Percentiles rank a stretch among this genome's conserved stretches.
Evolutionary conservation across 2,113 vertebrate species (phyloP).

Genomic region (Amia ocellicauda): DNA sequence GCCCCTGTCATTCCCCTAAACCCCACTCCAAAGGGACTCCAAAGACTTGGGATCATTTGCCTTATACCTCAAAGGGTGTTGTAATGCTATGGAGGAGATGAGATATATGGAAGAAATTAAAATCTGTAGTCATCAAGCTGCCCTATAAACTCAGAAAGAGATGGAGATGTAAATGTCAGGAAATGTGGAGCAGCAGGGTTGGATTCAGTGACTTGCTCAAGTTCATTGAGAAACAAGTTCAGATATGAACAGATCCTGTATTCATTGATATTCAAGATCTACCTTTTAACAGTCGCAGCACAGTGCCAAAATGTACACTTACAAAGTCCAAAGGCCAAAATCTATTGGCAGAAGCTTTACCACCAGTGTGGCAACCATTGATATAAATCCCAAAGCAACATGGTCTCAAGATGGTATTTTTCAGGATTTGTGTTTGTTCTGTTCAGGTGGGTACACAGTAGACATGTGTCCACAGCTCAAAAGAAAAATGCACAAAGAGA

Average conservation of each 20-base stretch:
- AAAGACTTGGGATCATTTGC: slow-evolving; percentile 13
- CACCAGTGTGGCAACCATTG: too few relatives aligned
- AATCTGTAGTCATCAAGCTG: background rate
- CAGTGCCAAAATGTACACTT: too few relatives aligned
- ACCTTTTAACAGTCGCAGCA: too few relatives aligned
- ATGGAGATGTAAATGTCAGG: slow-evolving; percentile 3
- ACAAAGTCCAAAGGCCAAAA: too few relatives aligned
- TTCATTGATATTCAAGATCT: slow-evolving; percentile 17
- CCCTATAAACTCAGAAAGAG: slow-evolving; percentile 21
- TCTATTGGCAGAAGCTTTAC: too few relatives aligned
- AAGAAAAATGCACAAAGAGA: too few relatives aligned
- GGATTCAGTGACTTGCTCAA: slow-evolving; percentile 1
- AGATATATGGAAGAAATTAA: slow-evolving; percentile 15
- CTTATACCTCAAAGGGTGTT: slow-evolving; percentile 11
- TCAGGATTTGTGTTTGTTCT: too few relatives aligned
- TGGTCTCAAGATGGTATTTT: too few relatives aligned
- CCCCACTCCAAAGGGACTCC: slow-evolving; percentile 11
- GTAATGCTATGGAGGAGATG: slow-evolving; percentile 11
- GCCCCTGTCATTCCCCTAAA: too few relatives aligned
- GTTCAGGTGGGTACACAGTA: too few relatives aligned
- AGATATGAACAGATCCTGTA: slow-evolving; percentile 10
- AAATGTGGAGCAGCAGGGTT: background rate
- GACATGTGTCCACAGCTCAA: too few relatives aligned
- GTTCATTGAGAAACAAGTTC: slow-evolving; percentile 19
- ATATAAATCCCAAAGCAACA: too few relatives aligned